phyloP scores from a whole-genome alignment of 92 coral and sea anemone genomes.

The Montipora capitata region DNA sequence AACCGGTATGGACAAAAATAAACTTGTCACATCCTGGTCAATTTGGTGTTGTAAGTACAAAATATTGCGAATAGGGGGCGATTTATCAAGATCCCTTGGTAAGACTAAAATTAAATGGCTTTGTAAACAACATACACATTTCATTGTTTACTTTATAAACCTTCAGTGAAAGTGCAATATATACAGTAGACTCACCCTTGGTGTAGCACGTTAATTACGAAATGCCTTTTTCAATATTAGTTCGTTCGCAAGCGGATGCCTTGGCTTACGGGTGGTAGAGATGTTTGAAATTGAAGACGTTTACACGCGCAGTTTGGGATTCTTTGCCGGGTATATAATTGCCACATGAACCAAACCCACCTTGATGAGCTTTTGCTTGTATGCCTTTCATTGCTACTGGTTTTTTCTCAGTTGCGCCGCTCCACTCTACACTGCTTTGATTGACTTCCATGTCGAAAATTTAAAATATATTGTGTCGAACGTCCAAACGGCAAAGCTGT shows the following conservation, averaged over 20 bases:
- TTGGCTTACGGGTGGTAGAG: not conserved
- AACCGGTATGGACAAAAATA: not conserved
- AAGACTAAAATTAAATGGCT: not conserved
- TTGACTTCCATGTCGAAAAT: slow-evolving; percentile 22
- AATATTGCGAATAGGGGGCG: no score
- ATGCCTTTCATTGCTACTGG: not conserved
- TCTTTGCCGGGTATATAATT: not conserved
- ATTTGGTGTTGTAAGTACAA: no score
- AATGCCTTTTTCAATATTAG: not conserved
- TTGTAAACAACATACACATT: not conserved
- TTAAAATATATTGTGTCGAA: not conserved
- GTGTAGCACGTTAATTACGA: not conserved
- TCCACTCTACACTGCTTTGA: not conserved
- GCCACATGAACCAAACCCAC: not conserved
- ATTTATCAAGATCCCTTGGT: not conserved
- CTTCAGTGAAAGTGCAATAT: not conserved
- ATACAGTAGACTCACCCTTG: not conserved
- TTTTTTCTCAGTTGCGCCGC: not conserved
- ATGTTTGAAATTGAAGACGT: not conserved
- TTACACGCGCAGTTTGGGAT: not conserved
- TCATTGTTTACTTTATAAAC: not conserved
- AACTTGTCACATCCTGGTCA: not conserved
- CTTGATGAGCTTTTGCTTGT: slow-evolving; percentile 8
- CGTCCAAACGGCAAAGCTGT: not conserved
- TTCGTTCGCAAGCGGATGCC: not conserved